A percentile compares a stretch with the other conserved stretches of the same genome.
These are phyloP conservation scores for Labeo rohita DNA, from an alignment of 2,113 vertebrate genomes.

Conservation along the genomic window DNA sequence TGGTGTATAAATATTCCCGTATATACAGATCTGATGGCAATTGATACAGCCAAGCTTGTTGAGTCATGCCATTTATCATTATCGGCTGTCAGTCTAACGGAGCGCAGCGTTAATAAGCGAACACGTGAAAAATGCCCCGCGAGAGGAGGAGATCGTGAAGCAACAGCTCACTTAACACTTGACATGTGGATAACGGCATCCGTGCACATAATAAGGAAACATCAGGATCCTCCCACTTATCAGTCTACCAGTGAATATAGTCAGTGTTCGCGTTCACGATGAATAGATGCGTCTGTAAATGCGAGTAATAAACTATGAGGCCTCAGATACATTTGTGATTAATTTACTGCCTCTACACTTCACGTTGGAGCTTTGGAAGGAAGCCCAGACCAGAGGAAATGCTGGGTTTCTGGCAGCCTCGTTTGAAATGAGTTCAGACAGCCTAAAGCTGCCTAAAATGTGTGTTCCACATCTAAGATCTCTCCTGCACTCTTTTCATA, in stretches of 20 bases:
- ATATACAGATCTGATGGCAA: slow-evolving; percentile 1
- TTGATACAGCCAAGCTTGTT: slow-evolving; percentile 17
- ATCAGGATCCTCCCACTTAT: slow-evolving; percentile 48
- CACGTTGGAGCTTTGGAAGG: slow-evolving; percentile 59
- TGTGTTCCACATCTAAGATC: slow-evolving; percentile 63
- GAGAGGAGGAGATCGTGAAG: slow-evolving; percentile 37
- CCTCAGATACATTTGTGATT: slow-evolving; percentile 63
- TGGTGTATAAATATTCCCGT: slow-evolving; percentile 19
- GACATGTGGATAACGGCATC: slow-evolving; percentile 54
- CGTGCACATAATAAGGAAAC: slow-evolving; percentile 51
- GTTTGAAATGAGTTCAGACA: slow-evolving; percentile 65
- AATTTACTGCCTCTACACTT: slow-evolving; percentile 64
- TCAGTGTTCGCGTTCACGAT: slow-evolving; percentile 49
- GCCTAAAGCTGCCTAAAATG: slow-evolving; percentile 62
- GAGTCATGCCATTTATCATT: slow-evolving; percentile 28
- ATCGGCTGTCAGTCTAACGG: slow-evolving; percentile 28
- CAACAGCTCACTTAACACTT: slow-evolving; percentile 55
- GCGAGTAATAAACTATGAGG: slow-evolving; percentile 58
- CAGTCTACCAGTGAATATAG: slow-evolving; percentile 45
- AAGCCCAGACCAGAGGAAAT: slow-evolving; percentile 64
- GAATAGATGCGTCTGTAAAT: slow-evolving; percentile 55
- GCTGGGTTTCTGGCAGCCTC: slow-evolving; percentile 60
- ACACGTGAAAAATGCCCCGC: slow-evolving; percentile 27
- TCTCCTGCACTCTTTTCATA: slow-evolving; percentile 65
- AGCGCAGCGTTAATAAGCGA: slow-evolving; percentile 26